These are phyloP conservation scores for Temnothorax curvispinosus DNA, from an alignment of 1,140 invertebrate genomes.

Conservation along the genomic window DNA sequence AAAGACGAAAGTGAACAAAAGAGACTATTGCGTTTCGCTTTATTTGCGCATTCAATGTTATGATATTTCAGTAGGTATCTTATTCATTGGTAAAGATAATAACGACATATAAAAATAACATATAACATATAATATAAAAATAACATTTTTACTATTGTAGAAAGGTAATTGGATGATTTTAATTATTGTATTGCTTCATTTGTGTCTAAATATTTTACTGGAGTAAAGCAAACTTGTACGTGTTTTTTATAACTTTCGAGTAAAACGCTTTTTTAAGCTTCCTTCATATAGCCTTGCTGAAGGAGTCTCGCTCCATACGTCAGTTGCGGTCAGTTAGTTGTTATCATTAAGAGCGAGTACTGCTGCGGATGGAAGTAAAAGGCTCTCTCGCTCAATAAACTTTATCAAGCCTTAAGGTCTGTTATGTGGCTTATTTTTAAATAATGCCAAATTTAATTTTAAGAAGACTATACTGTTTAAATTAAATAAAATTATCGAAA, in stretches of 20 bases:
- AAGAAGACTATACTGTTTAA: neutral
- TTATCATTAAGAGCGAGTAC: neutral
- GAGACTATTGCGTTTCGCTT: neutral
- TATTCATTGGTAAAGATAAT: conserved; percentile 1
- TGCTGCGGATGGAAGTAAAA: neutral
- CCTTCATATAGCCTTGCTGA: neutral
- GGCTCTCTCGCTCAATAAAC: neutral
- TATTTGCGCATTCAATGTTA: conserved; percentile 16
- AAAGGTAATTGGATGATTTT: neutral
- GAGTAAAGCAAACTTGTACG: neutral
- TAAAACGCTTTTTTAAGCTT: neutral
- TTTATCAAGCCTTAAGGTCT: neutral
- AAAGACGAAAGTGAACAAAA: neutral
- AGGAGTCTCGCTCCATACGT: neutral
- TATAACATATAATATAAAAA: neutral
- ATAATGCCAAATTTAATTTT: neutral
- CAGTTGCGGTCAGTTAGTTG: neutral
- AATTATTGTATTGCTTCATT: neutral
- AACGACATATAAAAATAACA: neutral
- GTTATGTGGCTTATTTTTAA: neutral
- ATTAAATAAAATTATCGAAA: neutral
- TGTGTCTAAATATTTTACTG: neutral
- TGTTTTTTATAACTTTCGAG: neutral
- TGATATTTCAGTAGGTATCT: neutral
- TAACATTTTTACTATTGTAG: neutral